Percentiles rank a stretch among this genome's conserved stretches.
Evolutionary conservation across 2,888 invertebrate species (phyloP).

Genomic region (Lycaena phlaeas): DNA sequence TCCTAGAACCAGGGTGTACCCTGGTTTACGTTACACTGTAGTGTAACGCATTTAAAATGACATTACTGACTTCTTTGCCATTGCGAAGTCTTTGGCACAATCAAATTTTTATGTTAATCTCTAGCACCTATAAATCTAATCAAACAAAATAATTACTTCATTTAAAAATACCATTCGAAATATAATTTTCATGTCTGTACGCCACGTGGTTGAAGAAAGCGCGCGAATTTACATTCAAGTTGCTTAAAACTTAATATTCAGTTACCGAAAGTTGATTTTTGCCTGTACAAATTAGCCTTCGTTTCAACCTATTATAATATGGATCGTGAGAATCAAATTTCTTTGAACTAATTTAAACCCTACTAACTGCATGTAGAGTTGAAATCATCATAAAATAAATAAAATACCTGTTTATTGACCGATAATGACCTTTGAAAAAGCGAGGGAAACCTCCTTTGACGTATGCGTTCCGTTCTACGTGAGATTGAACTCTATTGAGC

Average conservation of each 20-base stretch:
- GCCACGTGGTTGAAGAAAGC: slow-evolving; percentile 21
- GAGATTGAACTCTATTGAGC: not conserved
- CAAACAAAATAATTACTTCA: no score
- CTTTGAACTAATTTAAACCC: slow-evolving; percentile 13
- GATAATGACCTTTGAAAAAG: slow-evolving; percentile 58
- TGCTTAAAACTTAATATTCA: slow-evolving; percentile 7
- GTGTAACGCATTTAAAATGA: no score
- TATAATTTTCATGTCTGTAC: slow-evolving; percentile 7
- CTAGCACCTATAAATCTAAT: no score
- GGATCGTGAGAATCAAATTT: slow-evolving; percentile 27
- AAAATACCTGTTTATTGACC: slow-evolving; percentile 60
- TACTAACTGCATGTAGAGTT: slow-evolving; percentile 5
- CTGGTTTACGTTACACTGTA: no score
- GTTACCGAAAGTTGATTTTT: slow-evolving; percentile 5
- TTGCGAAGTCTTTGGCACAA: no score
- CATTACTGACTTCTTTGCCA: no score
- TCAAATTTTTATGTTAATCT: no score
- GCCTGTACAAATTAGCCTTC: slow-evolving; percentile 7
- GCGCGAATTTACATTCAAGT: slow-evolving; percentile 20
- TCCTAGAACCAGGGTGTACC: not conserved
- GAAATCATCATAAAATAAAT: not conserved
- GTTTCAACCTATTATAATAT: slow-evolving; percentile 21
- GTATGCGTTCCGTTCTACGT: not conserved
- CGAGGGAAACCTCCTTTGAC: slow-evolving; percentile 17
- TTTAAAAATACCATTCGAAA: not conserved